A percentile compares a stretch with the other conserved stretches of the same genome.
Conservation (phyloP, 2,797 vertebrate species). For the Amniataba percoides region DNA sequence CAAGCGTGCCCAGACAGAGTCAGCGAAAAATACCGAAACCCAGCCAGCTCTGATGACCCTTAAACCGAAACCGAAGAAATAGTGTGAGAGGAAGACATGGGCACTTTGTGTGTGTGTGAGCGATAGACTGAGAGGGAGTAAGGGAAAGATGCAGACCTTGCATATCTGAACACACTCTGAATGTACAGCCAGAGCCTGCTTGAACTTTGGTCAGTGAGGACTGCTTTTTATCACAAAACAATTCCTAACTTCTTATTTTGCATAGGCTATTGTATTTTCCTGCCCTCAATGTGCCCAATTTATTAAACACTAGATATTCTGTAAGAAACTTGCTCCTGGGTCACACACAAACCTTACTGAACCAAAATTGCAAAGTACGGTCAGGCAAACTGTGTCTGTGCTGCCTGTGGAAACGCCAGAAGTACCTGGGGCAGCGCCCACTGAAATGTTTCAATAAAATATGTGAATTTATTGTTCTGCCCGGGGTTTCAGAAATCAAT, state of each 20-base stretch:
- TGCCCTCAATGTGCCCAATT: background rate
- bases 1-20: conserved; percentile 68
- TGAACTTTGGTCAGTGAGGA: background rate
- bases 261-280: background rate
- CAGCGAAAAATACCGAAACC: conserved; percentile 61
- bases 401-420: background rate
- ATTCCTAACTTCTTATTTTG: background rate
- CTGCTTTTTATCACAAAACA: background rate
- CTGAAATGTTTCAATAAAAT: conserved; percentile 22
- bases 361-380: conserved; percentile 1
- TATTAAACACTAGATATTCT: background rate
- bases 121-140: background rate
- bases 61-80: conserved; percentile 24
- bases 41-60: conserved; percentile 52
- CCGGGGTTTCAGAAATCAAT: conserved; percentile 49
- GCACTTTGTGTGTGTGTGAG: background rate
- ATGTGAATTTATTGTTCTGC: conserved; percentile 39
- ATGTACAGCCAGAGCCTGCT: background rate
- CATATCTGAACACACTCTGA: background rate
- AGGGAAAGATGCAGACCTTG: too few relatives aligned
- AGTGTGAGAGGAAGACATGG: background rate
- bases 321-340: background rate
- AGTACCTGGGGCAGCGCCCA: background rate
- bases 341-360: conserved; percentile 4
- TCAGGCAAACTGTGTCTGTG: background rate